Evolutionary conservation across 2,888 invertebrate genomes (phyloP), one percentile per base, ranked within the genome.

Genomic region (Alitta virens): DNA sequence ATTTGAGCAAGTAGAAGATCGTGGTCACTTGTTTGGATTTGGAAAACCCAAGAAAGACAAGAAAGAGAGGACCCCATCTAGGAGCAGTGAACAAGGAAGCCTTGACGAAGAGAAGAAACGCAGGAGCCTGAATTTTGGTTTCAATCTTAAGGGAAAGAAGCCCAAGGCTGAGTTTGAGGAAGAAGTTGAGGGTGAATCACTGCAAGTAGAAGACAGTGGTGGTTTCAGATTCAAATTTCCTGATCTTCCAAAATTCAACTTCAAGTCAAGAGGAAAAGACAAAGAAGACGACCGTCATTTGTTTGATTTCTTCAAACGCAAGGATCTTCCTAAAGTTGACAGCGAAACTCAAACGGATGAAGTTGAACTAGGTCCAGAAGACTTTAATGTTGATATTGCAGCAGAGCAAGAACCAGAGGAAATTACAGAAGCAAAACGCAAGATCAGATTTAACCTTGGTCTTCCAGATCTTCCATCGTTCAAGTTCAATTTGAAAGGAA

Each of bases 291-390:
- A 33, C 12, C 5, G 33, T 12, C 33, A 33, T 12, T 12, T 33
- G 33, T 33, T 33, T 33, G 33, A 33, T 33, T 33, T 7, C 33
- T 33, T 33, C 33, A 33, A 33, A 12, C 33, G 33, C 12, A 33
- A 33, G 33, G 33, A 33, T 12, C 33, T 33, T 33, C 33, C 33
- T 12, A 33, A 33, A 12, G 33, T 33, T 33, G 33, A 33, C 12
- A 33, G 33, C 33, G 57, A 49, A 16, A 23, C 23, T 23, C 18
- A 49, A 16, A 18, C 49, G 16, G 49, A 33, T 25, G 49, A 57
- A 3, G 43, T 33, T 26, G 57, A 57, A 46, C 46, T 40, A n/a
- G 57, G 49, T 27, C 33, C 27, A 25, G 46, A 46, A 57, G 57
- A 57, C 14, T 27, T 40, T 33, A 33, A 57, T 5, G 27, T 49